Evolutionary conservation across 2,113 vertebrate genomes (phyloP).

Genomic region (rabbit (Oryctolagus cuniculus)): mOryCun1.1 NC_091440.1:114578501-114579000

Average conservation of each 20-base stretch:
- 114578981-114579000: conserved; percentile 1
- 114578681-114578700: not conserved
- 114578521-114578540: not conserved
- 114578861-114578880: conserved; percentile 23
- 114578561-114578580: not conserved
- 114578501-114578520: not conserved
- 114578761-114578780: not conserved
- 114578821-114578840: conserved; percentile 43
- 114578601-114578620: not conserved
- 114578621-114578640: not conserved
- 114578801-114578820: not conserved
- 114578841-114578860: conserved; percentile 45
- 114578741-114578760: not conserved
- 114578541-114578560: not conserved
- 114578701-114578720: conserved; percentile 31
- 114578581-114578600: not conserved
- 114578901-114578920: conserved; percentile 38
- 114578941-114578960: conserved; percentile 46
- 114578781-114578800: not conserved
- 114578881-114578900: not conserved
- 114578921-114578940: conserved; percentile 48
- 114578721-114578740: not conserved
- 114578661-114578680: not conserved
- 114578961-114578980: conserved; percentile 34
- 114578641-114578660: not conserved